phyloP scores from a whole-genome alignment of 2,888 invertebrate genomes.

The Ryuthela nishihirai region DNA sequence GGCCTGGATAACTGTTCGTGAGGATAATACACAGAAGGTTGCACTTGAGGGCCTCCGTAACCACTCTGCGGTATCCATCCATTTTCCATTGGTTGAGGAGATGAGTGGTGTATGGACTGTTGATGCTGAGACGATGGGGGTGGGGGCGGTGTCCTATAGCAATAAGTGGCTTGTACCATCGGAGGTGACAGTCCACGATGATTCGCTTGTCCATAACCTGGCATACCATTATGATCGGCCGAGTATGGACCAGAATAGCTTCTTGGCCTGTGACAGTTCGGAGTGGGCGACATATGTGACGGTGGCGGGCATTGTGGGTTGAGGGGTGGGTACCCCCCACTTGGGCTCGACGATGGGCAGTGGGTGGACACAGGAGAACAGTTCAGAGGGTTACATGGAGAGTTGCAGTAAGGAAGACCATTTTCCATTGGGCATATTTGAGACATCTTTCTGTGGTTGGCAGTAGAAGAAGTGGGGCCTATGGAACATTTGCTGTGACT shows the following conservation, averaged over 20 bases:
- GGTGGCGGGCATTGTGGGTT: constrained; percentile 23
- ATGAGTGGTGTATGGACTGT: constrained; percentile 14
- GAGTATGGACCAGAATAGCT: constrained; percentile 22
- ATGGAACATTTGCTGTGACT: too few species aligned
- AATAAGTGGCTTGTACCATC: constrained; percentile 24
- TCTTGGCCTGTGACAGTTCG: constrained; percentile 24
- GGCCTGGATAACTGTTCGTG: neutral
- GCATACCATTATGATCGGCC: constrained; percentile 20
- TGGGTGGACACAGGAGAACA: constrained; percentile 19
- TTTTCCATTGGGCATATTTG: constrained; percentile 30
- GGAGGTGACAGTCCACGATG: constrained; percentile 32
- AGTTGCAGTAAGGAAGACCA: constrained; percentile 27
- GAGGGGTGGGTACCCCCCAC: constrained; percentile 16
- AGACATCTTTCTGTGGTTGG: constrained; percentile 24
- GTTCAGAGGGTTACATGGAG: constrained; percentile 32
- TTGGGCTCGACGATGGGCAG: constrained; percentile 20
- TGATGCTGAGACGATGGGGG: constrained; percentile 22
- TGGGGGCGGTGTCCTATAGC: constrained; percentile 35
- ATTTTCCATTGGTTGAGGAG: constrained; percentile 33
- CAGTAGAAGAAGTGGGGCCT: constrained; percentile 1
- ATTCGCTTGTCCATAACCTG: constrained; percentile 20
- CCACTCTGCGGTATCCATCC: constrained; percentile 30
- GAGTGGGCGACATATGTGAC: constrained; percentile 26
- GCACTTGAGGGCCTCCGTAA: constrained; percentile 19
- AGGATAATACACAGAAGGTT: constrained; percentile 24